Conservation (phyloP, 2,113 vertebrate genomes). For the Zosterops borbonicus region DNA sequence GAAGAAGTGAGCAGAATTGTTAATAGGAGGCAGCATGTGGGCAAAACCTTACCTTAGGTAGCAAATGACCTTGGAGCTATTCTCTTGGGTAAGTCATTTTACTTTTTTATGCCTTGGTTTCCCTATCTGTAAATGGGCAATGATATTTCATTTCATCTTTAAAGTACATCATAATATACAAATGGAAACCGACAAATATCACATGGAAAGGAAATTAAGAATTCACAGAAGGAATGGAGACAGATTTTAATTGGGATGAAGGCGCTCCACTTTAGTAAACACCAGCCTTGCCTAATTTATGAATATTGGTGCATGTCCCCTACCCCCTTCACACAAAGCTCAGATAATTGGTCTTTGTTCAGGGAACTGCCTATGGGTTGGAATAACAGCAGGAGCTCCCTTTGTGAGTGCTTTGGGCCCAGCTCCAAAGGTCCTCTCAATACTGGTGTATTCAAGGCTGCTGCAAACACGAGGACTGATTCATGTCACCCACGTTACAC, state of each 20-base stretch:
- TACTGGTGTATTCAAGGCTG: constrained; percentile 51
- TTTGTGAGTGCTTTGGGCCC: constrained; percentile 69
- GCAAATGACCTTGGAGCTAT: constrained; percentile 45
- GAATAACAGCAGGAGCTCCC: constrained; percentile 65
- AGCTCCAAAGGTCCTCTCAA: constrained; percentile 65
- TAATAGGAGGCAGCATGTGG: constrained; percentile 55
- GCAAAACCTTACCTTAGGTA: constrained; percentile 40
- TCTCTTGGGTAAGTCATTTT: constrained; percentile 7
- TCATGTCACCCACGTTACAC: constrained; percentile 37
- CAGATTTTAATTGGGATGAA: constrained; percentile 52
- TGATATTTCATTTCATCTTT: constrained; percentile 34
- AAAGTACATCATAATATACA: not conserved
- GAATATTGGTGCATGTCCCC: constrained; percentile 64
- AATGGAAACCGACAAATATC: constrained; percentile 24
- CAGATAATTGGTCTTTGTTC: constrained; percentile 67
- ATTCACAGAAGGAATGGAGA: constrained; percentile 65
- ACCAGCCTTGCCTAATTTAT: constrained; percentile 62
- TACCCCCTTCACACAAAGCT: constrained; percentile 63
- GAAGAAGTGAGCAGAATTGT: constrained; percentile 56
- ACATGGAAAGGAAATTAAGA: constrained; percentile 61
- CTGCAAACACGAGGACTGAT: constrained; percentile 46
- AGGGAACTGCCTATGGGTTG: constrained; percentile 57
- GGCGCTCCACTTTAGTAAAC: constrained; percentile 48
- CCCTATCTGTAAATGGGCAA: not conserved
- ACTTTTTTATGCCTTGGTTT: constrained; percentile 18